Evolutionary conservation across 2,113 vertebrate species (phyloP), one percentile per base, ranked within the genome.

Genomic region (Pampusana beccarii): DNA sequence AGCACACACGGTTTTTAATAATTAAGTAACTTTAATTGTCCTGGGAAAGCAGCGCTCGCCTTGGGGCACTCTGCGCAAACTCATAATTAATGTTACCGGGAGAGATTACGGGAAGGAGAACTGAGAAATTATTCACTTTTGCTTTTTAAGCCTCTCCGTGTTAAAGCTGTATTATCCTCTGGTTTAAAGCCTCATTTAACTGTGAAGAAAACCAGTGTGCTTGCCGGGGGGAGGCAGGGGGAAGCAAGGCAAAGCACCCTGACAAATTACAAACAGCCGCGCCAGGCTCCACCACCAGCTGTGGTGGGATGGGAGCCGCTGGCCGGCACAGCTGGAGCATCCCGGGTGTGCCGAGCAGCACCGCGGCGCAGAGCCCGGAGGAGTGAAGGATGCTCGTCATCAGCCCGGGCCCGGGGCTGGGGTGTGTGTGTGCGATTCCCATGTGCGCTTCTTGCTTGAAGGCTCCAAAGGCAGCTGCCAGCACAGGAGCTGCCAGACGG

Each of bases 1-100:
- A 96, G 97, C 96, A 91, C 97, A 97, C 97, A 96, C 69, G 87
- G 96, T 97, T 98, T 97, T 97, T 97, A 98, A 98, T 98, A 98
- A 97, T 98, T 98, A 98, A 99, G 98, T 98, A 98, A 99, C 98
- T 99, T 99, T 99, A 99, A 99, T 99, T 99, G 99, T 99, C 99
- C 98, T 99, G 99, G 98, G 99, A 99, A 99, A 99, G 98, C 98
- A 95, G 97, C 95, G 84, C 98, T 98, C 72, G 98, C 98, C 98
- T 97, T 97, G 81, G 98, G 98, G 97, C 98, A 98, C 90, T 97
- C 98, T 97, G 98, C 97, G 94, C 97, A 97, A 98, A 98, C 98
- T 99, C 98, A 98, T 98, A 98, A 99, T 99, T 98, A 99, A 98
- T 98, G 98, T 99, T 98, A 98, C 98, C 98, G 87, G 97, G 97